Evolutionary conservation across 2,113 vertebrate species (phyloP), one percentile per base, ranked within the genome.

Genomic region (Pampusana beccarii): DNA sequence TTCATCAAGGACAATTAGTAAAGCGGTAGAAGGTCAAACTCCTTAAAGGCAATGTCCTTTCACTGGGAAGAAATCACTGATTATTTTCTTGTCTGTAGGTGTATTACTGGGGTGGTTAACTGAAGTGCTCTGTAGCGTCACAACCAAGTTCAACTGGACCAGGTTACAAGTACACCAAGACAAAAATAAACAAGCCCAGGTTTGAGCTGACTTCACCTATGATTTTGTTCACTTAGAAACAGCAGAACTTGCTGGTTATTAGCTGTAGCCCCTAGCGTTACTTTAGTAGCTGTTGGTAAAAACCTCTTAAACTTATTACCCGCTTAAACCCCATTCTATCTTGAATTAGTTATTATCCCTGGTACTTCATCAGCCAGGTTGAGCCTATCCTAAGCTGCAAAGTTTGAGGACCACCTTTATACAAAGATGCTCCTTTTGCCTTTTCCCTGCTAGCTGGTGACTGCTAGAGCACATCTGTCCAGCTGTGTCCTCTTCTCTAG

Each of bases 1-100:
- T 42, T 84, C 83, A 58, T 73, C 65, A 81, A 91, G 81, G 85
- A 60, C 78, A 53, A 87, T 91, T 80, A 64, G 62, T 66, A 46
- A 89, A 70, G 57, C 26, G 14, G 65, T 69, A 88, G 70, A 94
- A 94, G 85, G 81, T 92, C 61, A 17, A 88, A 88, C 62, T 80
- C 73, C 74, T 81, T 85, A 56, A 64, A 91, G 81, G 48, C 44
- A 90, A 56, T 14, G 38, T 91, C 57, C 16, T 90, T 79, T 60
- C 75, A 26, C 25, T 33, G 25, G 46, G 46, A 79, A 79, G 21
- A 67, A 88, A 61, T 13, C 23, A 71, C 2, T 13, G 36, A 65
- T 73, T 70, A 81, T 87, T 61, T 75, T 53, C 19, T 44, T 75
- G 34, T 44, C 79, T 82, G 33, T 4, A 60, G 72, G 9, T 8